phyloP scores from a whole-genome alignment of 1,140 invertebrate genomes.

The Solenopsis invicta region DNA sequence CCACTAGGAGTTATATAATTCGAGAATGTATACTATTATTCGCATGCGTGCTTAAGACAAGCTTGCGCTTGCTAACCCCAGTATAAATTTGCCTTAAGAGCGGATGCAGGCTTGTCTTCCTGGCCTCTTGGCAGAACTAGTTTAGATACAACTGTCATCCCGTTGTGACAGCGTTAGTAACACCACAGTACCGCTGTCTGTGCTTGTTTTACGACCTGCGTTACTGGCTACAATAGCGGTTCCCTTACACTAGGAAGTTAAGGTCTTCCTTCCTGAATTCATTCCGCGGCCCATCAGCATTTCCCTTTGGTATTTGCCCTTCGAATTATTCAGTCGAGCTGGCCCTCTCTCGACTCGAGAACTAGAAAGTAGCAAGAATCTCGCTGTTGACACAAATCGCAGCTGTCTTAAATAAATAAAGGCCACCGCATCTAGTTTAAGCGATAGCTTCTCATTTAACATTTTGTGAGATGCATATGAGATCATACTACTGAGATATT shows the following conservation, averaged over 20 bases:
- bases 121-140: conserved; percentile 55
- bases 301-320: conserved; percentile 63
- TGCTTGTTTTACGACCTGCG: conserved; percentile 65
- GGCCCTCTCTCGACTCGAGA: conserved; percentile 9
- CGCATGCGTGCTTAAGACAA: conserved; percentile 14
- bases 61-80: neutral
- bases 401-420: conserved; percentile 61
- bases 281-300: conserved; percentile 60
- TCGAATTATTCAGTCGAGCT: conserved; percentile 63
- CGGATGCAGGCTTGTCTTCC: conserved; percentile 9
- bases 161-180: conserved; percentile 54
- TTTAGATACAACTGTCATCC: conserved; percentile 62
- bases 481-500: conserved; percentile 1
- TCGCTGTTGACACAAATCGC: conserved; percentile 52
- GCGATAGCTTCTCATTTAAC: conserved; percentile 28
- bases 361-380: conserved; percentile 55
- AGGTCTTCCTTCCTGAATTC: conserved; percentile 61
- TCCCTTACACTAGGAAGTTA: conserved; percentile 53
- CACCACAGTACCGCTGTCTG: conserved; percentile 39
- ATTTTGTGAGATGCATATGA: conserved; percentile 30
- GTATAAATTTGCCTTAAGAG: conserved; percentile 34
- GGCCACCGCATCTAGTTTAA: neutral
- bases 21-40: conserved; percentile 21
- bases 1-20: conserved; percentile 10
- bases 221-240: conserved; percentile 68